phyloP scores from a whole-genome alignment of 2,888 invertebrate species.

The Drosophila helvetica region DNA sequence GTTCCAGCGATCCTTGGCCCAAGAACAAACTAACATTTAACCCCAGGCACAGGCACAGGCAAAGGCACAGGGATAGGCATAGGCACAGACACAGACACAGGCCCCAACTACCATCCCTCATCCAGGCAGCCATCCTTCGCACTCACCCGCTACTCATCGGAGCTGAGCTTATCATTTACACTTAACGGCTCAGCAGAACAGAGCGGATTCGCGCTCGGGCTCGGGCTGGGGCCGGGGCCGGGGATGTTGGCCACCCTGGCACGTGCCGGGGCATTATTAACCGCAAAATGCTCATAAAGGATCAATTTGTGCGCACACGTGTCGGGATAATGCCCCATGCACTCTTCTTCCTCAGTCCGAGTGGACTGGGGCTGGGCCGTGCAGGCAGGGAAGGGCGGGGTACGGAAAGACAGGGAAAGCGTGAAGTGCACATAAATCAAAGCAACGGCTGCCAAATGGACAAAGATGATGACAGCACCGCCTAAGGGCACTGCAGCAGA shows the following conservation, averaged over 20 bases:
- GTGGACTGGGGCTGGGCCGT: not conserved
- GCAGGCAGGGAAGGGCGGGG: not conserved
- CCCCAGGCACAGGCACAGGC: slow-evolving; percentile 11
- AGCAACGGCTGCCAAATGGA: slow-evolving; percentile 59
- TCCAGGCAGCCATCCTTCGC: not conserved
- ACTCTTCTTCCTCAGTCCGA: not conserved
- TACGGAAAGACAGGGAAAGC: slow-evolving; percentile 48
- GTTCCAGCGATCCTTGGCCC: not conserved
- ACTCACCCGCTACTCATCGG: slow-evolving; percentile 27
- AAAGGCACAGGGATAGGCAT: no score
- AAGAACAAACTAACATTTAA: slow-evolving; percentile 54
- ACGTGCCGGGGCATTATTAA: slow-evolving; percentile 78
- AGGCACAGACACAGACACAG: no score
- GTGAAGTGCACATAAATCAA: slow-evolving; percentile 74
- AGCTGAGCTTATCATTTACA: slow-evolving; percentile 76
- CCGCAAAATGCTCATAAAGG: slow-evolving; percentile 80
- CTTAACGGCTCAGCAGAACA: slow-evolving; percentile 80
- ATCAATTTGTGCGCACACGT: slow-evolving; percentile 80
- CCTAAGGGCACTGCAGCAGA: not conserved
- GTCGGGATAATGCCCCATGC: slow-evolving; percentile 62
- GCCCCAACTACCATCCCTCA: not conserved
- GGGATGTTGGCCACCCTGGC: slow-evolving; percentile 44
- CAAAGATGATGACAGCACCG: slow-evolving; percentile 41
- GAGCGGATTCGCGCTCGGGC: slow-evolving; percentile 50
- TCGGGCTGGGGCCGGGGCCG: not conserved